Percentiles rank a stretch among this genome's conserved stretches.
phyloP scores from a whole-genome alignment of 2,797 vertebrate species.

The Chiloscyllium punctatum region DNA sequence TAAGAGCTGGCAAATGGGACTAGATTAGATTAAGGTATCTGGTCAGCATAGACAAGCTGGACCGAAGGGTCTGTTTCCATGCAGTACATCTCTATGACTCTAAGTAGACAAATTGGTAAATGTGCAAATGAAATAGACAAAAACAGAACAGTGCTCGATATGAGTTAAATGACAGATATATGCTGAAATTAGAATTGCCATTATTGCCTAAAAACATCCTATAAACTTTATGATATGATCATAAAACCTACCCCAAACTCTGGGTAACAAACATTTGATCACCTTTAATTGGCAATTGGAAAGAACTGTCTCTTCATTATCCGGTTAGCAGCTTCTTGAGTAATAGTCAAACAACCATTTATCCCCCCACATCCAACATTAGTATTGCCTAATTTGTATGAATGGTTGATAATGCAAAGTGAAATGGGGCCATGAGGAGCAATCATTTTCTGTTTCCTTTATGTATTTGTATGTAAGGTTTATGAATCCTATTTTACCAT shows the following conservation, averaged over 20 bases:
- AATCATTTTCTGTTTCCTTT: not conserved
- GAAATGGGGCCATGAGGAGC: not conserved
- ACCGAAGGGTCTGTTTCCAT: too few species aligned
- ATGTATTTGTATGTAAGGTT: not conserved
- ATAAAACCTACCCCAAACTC: not conserved
- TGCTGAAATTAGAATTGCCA: not conserved
- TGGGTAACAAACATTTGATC: not conserved
- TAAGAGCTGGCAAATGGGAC: too few species aligned
- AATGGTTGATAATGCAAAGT: not conserved
- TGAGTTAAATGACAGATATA: not conserved
- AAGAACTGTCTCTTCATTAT: not conserved
- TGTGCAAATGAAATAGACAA: not conserved
- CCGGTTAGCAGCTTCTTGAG: not conserved
- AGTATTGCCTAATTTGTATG: not conserved
- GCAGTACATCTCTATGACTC: too few species aligned
- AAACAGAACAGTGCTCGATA: not conserved
- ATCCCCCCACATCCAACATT: not conserved
- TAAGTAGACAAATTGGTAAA: not conserved
- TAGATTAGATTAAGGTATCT: too few species aligned
- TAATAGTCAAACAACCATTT: not conserved
- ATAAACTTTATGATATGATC: not conserved
- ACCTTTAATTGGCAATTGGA: not conserved
- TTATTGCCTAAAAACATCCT: not conserved
- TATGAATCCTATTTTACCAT: not conserved
- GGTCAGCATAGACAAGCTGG: too few species aligned